A percentile compares a stretch with the other conserved stretches of the same genome.
Evolutionary conservation across 2,113 vertebrate genomes (phyloP).

Genomic region (Pheucticus melanocephalus): DNA sequence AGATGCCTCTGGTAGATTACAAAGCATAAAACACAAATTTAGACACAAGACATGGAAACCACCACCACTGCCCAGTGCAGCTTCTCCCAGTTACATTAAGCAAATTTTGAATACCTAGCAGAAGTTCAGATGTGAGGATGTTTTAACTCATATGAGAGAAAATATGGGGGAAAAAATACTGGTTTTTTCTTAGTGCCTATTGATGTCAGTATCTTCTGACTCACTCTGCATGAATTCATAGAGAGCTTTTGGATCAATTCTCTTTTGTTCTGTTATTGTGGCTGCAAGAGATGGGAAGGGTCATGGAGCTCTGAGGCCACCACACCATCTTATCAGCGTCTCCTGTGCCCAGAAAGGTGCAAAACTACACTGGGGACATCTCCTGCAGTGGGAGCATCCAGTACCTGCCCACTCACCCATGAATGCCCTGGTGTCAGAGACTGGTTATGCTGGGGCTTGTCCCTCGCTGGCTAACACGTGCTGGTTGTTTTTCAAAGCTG

Average conservation of each 20-base stretch:
- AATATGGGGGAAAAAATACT: fast-evolving
- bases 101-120: background rate
- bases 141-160: background rate
- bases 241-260: background rate
- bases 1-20: background rate
- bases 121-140: background rate
- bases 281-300: background rate
- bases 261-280: background rate
- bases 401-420: background rate
- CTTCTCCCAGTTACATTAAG: background rate
- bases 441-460: background rate
- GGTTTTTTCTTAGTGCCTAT: background rate
- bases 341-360: background rate
- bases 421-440: fast-evolving
- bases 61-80: background rate
- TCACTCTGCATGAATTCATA: background rate
- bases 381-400: background rate
- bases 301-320: background rate
- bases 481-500: background rate
- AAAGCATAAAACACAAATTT: background rate
- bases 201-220: background rate
- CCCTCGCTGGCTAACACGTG: fast-evolving
- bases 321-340: background rate
- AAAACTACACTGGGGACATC: background rate
- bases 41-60: background rate